phyloP scores from a whole-genome alignment of 2,888 invertebrate genomes.

The Malthinus flaveolus region DNA sequence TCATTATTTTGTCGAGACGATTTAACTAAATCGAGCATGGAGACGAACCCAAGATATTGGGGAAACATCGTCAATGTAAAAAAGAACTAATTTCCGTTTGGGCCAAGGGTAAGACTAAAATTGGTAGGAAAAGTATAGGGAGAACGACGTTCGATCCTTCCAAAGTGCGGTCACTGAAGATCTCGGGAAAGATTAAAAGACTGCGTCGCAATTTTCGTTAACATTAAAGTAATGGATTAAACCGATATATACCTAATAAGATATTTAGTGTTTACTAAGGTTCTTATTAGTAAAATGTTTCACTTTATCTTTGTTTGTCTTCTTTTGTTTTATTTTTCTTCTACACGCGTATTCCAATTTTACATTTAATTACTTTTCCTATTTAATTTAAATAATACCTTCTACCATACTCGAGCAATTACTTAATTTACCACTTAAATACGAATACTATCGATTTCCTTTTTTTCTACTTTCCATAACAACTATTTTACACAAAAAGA shows the following conservation, averaged over 20 bases:
- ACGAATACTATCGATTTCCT: no score
- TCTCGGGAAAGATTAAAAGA: conserved; percentile 46
- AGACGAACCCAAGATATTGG: conserved; percentile 47
- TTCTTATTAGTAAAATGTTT: conserved; percentile 19
- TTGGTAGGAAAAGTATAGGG: conserved; percentile 45
- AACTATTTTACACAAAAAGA: no score
- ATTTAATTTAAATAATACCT: no score
- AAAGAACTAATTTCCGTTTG: conserved; percentile 53
- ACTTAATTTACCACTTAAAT: no score
- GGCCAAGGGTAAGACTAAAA: conserved; percentile 48
- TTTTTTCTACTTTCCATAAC: no score
- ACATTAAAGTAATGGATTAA: conserved; percentile 39
- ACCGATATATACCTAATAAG: conserved; percentile 41
- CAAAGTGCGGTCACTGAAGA: conserved; percentile 49
- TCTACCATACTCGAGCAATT: no score
- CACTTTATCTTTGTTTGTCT: conserved; percentile 16
- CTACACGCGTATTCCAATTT: background rate
- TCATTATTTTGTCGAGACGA: conserved; percentile 44
- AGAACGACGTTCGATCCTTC: conserved; percentile 42
- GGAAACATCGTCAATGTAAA: conserved; percentile 49
- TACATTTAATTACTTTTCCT: no score
- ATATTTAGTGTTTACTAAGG: conserved; percentile 45
- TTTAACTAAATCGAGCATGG: conserved; percentile 49
- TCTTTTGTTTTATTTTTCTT: conserved; percentile 15
- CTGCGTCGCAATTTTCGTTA: conserved; percentile 41